Base-by-base conservation (phyloP, 2,888 invertebrate species). In the Ormyrus labotus region DNA sequence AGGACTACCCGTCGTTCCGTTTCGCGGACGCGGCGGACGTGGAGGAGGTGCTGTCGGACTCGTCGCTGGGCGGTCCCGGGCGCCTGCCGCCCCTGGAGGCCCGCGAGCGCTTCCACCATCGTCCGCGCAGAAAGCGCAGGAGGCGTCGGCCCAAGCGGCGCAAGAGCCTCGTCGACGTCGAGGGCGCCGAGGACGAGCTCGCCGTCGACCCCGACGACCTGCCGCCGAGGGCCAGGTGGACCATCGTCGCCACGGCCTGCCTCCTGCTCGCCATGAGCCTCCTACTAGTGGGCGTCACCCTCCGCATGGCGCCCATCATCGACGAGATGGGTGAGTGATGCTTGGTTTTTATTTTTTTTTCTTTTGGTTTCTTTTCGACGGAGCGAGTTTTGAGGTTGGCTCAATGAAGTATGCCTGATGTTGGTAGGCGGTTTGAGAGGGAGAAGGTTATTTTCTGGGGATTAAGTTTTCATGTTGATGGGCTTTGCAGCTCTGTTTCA, bases 231-330 rank as follows among this genome's bases (percentile, higher is more conserved):
- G 97, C 97, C 55, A 94, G 96, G 84, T 97, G 97, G 94, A 97
- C 97, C 72, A 97, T 98, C 90, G 96, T 97, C 91, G 95, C 96
- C 87, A 97, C 97, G 63, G 97, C 97, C 82, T 96, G 96, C 88
- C 92, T 97, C 83, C 92, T 98, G 84, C 94, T 98, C 81, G 94
- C 97, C 88, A 96, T 97, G 92, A 97, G 97, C 91, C 93, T 98
- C 86, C 93, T 98, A 84, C 92, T 98, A 81, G 97, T 98, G 51
- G 98, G 97, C 13, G 96, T 98, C 78, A 98, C 98, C 5, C 92
- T 98, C 51, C 93, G 97, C 83, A 97, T 98, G 97, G 97, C 98
- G 11, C 98, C 98, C 10, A 95, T 98, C 85, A 98, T 98, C 87
- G 98, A 98, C 90, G 97, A 97, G 88, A 96, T 98, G 95, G 97